phyloP scores from a whole-genome alignment of 2,888 invertebrate genomes.

The Drosophila conformis region DNA sequence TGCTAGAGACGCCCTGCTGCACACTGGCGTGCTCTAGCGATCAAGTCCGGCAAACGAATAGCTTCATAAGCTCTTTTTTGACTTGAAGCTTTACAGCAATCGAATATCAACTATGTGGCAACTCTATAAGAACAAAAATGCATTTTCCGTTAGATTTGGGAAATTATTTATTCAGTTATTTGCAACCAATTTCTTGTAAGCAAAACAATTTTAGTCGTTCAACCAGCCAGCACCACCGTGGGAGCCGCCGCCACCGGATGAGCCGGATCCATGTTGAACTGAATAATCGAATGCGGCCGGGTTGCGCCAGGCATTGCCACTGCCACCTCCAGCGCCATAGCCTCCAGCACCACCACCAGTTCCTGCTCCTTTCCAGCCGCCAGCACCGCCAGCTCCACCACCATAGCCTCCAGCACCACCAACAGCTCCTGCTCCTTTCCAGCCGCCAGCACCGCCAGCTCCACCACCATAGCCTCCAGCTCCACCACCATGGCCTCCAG shows the following conservation, averaged over 20 bases:
- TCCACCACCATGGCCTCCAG: constrained; percentile 15
- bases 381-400: background rate
- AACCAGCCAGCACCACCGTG: constrained; percentile 69
- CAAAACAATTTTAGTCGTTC: constrained; percentile 52
- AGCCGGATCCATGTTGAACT: constrained; percentile 41
- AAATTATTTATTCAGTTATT: constrained; percentile 28
- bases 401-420: constrained; percentile 26
- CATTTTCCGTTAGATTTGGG: background rate
- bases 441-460: constrained; percentile 11
- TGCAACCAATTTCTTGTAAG: background rate
- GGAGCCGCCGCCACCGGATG: constrained; percentile 23
- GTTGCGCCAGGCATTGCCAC: constrained; percentile 51
- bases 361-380: constrained; percentile 39
- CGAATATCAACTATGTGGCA: background rate
- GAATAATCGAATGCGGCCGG: constrained; percentile 47
- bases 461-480: constrained; percentile 14
- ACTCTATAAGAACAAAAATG: background rate
- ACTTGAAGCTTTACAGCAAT: background rate
- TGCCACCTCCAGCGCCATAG: constrained; percentile 33
- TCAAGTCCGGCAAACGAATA: background rate
- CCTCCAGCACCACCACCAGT: background rate
- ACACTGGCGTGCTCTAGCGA: background rate
- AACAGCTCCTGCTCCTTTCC: background rate
- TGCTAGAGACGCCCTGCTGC: background rate
- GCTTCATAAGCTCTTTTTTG: background rate